Evolutionary conservation across 2,888 invertebrate species (phyloP).

Genomic region (Oscheius sp.): DNA sequence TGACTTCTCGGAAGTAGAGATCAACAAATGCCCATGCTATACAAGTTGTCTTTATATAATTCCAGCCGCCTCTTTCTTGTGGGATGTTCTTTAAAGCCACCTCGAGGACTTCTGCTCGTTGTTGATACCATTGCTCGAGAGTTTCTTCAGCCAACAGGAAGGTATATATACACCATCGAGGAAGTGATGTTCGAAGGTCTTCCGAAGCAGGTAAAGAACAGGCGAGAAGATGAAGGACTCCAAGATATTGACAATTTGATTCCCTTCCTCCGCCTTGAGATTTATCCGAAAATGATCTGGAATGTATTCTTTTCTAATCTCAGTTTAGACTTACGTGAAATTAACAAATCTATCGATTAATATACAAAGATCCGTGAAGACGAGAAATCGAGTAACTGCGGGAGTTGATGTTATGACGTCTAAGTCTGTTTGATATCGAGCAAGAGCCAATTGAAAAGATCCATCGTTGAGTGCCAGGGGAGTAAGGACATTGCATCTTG

Average conservation of each 20-base stretch:
- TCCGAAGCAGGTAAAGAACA: conserved; percentile 37
- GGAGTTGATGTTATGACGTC: conserved; percentile 33
- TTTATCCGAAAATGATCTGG: conserved; percentile 95
- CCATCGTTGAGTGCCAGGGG: conserved; percentile 95
- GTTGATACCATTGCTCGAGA: conserved; percentile 43
- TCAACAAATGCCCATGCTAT: conserved; percentile 54
- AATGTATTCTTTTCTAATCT: conserved; percentile 70
- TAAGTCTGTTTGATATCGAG: conserved; percentile 74
- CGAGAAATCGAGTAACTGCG: conserved; percentile 74
- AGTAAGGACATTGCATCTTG: conserved; percentile 92
- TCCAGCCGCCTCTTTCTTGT: conserved; percentile 26
- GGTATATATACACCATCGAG: conserved; percentile 27
- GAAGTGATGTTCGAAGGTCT: conserved; percentile 29
- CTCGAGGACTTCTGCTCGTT: conserved; percentile 39
- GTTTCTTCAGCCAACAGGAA: conserved; percentile 52
- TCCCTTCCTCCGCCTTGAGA: conserved; percentile 80
- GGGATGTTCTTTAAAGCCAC: conserved; percentile 35
- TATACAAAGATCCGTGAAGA: conserved; percentile 49
- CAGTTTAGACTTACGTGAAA: conserved; percentile 29
- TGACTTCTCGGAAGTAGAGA: conserved; percentile 47
- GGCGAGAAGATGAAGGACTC: conserved; percentile 71
- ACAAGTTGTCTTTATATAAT: conserved; percentile 24
- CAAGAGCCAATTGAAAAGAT: conserved; percentile 90
- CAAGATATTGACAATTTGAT: conserved; percentile 84
- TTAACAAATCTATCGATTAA: conserved; percentile 47